These are phyloP conservation scores for Lathronympha strigana DNA, from an alignment of 2,888 invertebrate species.

Conservation along the genomic window DNA sequence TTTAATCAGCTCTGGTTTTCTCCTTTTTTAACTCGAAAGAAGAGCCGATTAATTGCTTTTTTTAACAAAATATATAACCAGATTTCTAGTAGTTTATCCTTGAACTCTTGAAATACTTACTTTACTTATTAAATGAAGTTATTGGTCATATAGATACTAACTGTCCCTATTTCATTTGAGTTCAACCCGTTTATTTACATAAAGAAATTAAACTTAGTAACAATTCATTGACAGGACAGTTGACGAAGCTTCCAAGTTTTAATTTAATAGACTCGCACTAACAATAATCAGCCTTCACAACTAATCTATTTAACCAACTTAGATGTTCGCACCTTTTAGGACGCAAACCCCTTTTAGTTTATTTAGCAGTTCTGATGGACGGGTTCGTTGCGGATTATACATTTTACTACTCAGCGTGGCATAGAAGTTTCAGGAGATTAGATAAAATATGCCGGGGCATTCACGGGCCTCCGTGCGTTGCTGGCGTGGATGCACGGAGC, in stretches of 20 bases:
- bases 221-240: constrained; percentile 9
- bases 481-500: no score
- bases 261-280: constrained; percentile 1
- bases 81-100: no score
- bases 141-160: no score
- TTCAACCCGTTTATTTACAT: neutral
- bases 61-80: neutral
- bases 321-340: constrained; percentile 8
- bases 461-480: no score
- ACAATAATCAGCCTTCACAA: constrained; percentile 10
- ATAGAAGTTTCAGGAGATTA: constrained; percentile 13
- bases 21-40: neutral
- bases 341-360: constrained; percentile 14
- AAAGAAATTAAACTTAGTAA: neutral
- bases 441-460: constrained; percentile 14
- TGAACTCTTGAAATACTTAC: no score
- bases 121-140: neutral
- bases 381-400: constrained; percentile 19
- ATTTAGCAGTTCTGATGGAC: constrained; percentile 2
- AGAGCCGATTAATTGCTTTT: neutral
- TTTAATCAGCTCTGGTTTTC: constrained; percentile 9
- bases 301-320: constrained; percentile 19
- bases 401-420: constrained; percentile 24
- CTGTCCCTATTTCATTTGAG: neutral
- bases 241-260: neutral